Conservation (phyloP, 92 coral and sea anemone genomes). For the Siderastrea siderea region DNA sequence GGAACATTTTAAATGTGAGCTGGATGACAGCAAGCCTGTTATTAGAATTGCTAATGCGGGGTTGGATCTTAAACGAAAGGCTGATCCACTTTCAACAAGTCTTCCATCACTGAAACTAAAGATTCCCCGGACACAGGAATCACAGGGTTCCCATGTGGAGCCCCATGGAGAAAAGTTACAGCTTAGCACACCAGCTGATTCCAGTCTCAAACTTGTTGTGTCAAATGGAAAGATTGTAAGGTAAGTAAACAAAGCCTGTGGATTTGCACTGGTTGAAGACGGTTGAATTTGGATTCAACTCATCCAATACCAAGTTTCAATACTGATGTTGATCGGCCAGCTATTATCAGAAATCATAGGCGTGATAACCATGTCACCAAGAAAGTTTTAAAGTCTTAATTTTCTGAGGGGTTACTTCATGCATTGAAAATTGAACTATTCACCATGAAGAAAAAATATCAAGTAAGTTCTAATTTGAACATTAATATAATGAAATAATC, state of each 20-base stretch:
- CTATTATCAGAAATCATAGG: too few species aligned
- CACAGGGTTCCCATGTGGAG: slow-evolving; percentile 10
- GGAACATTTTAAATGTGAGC: slow-evolving; percentile 61
- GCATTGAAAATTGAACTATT: too few species aligned
- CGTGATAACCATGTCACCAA: too few species aligned
- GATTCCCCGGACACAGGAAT: slow-evolving; percentile 77
- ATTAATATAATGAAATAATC: too few species aligned
- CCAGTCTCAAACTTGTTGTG: slow-evolving; percentile 88
- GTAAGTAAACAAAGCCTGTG: slow-evolving; percentile 33
- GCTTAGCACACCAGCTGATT: slow-evolving; percentile 72
- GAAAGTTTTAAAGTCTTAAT: too few species aligned
- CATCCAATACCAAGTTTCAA: too few species aligned
- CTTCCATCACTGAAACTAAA: slow-evolving; percentile 85
- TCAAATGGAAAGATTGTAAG: slow-evolving; percentile 97
- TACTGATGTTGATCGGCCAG: too few species aligned
- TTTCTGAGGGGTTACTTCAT: too few species aligned
- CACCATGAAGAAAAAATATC: too few species aligned
- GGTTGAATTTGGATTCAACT: too few species aligned
- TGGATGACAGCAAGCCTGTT: slow-evolving; percentile 80
- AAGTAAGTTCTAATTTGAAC: too few species aligned
- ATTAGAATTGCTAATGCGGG: slow-evolving; percentile 75
- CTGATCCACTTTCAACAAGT: slow-evolving; percentile 72
- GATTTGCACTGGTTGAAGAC: too few species aligned
- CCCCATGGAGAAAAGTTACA: slow-evolving; percentile 42
- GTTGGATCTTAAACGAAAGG: slow-evolving; percentile 34